Conservation (phyloP, 2,797 vertebrate genomes). For the Poeciliopsis gracilis region DNA sequence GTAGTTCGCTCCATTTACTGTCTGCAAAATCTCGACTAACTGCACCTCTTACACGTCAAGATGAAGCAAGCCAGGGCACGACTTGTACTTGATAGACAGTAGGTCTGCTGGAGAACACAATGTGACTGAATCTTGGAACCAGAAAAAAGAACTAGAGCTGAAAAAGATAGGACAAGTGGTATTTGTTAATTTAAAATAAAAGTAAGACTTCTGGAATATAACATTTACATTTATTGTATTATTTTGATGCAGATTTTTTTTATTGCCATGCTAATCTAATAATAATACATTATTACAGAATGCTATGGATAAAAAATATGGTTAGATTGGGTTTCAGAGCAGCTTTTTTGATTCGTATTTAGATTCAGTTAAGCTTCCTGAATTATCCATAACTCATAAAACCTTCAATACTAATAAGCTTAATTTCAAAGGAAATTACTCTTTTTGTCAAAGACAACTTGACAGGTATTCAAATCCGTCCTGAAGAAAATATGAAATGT, state of each 20-base stretch:
- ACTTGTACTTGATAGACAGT: slow-evolving; percentile 12
- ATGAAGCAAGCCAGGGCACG: slow-evolving; percentile 12
- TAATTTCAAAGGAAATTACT: background rate
- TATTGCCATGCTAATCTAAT: background rate
- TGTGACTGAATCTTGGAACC: slow-evolving; percentile 23
- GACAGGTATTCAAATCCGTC: background rate
- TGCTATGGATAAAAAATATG: background rate
- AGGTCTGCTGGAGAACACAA: slow-evolving; percentile 27
- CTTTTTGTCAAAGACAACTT: background rate
- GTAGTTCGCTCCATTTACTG: slow-evolving; percentile 33
- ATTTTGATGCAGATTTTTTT: background rate
- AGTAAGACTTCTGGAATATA: slow-evolving; percentile 3
- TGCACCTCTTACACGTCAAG: slow-evolving; percentile 37
- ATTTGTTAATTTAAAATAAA: slow-evolving; percentile 33
- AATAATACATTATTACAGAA: background rate
- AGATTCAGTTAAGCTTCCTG: background rate
- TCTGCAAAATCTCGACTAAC: slow-evolving; percentile 31
- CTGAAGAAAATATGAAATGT: background rate
- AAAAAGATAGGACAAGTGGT: slow-evolving; percentile 20
- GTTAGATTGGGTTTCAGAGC: background rate
- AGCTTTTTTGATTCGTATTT: background rate
- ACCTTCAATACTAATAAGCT: background rate
- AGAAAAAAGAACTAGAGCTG: background rate
- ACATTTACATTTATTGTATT: background rate
- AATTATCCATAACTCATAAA: background rate